Percentiles rank a stretch among this genome's conserved stretches.
Evolutionary conservation across 2,113 vertebrate species (phyloP).

Genomic region (Psammodynastes pulverulentus): DNA sequence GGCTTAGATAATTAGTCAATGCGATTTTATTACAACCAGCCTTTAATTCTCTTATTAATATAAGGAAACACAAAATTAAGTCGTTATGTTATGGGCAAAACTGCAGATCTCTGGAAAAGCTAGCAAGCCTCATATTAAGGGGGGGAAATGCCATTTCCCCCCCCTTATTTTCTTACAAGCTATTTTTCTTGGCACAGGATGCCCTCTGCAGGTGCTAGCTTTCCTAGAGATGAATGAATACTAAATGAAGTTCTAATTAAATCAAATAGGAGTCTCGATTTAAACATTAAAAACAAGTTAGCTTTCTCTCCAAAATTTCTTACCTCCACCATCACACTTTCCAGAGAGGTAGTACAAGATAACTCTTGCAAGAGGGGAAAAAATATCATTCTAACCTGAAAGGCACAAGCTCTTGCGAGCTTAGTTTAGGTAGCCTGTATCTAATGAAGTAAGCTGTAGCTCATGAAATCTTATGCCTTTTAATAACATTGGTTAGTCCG

Average conservation of each 20-base stretch:
- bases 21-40: conserved; percentile 53
- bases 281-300: neutral
- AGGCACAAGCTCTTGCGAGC: neutral
- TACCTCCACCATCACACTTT: neutral
- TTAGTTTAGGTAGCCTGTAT: neutral
- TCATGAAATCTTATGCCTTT: neutral
- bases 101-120: neutral
- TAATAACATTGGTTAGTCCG: neutral
- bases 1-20: conserved; percentile 63
- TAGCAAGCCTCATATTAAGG: neutral
- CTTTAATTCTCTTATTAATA: conserved; percentile 62
- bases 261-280: neutral
- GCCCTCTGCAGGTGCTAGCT: neutral
- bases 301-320: neutral
- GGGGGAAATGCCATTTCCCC: neutral
- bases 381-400: neutral
- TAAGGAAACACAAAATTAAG: conserved; percentile 52
- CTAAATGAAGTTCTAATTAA: neutral
- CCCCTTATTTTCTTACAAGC: neutral
- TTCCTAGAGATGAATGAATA: neutral
- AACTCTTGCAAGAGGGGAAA: neutral
- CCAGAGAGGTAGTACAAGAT: neutral
- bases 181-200: neutral
- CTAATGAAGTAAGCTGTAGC: neutral
- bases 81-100: conserved; percentile 56